A percentile compares a stretch with the other conserved stretches of the same genome.
phyloP scores from a whole-genome alignment of 2,888 invertebrate species.

The Aspidiotus destructor region DNA sequence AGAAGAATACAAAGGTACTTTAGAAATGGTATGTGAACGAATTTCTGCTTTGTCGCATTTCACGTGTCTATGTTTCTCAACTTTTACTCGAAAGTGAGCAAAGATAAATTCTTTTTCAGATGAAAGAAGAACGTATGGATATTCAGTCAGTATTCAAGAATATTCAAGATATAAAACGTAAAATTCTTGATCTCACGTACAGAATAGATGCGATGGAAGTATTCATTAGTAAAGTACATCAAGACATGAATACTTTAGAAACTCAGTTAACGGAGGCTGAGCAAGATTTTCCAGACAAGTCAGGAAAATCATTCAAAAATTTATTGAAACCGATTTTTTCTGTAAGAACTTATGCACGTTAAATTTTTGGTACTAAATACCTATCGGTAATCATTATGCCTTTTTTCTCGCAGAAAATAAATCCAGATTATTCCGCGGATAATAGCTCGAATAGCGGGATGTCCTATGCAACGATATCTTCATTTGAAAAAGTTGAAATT shows the following conservation, averaged over 20 bases:
- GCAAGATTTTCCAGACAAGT: slow-evolving; percentile 29
- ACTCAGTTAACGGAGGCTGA: slow-evolving; percentile 26
- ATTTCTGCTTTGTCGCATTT: neutral
- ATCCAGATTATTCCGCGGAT: slow-evolving; percentile 21
- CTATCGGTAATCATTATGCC: neutral
- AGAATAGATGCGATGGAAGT: slow-evolving; percentile 31
- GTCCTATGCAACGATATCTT: slow-evolving; percentile 20
- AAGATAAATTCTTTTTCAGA: neutral
- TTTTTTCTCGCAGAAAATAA: slow-evolving; percentile 20
- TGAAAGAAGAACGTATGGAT: slow-evolving; percentile 14
- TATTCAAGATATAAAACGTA: slow-evolving; percentile 11
- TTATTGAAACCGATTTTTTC: slow-evolving; percentile 27
- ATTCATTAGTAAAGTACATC: slow-evolving; percentile 29
- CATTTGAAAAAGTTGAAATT: slow-evolving; percentile 23
- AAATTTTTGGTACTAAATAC: slow-evolving; percentile 1
- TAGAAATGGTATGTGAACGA: slow-evolving; percentile 23
- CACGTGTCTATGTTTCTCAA: neutral
- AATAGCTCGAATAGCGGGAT: slow-evolving; percentile 5
- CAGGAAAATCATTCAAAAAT: slow-evolving; percentile 23
- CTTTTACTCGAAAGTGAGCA: neutral
- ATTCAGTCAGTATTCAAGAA: slow-evolving; percentile 8
- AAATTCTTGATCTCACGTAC: slow-evolving; percentile 8
- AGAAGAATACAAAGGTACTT: slow-evolving; percentile 27
- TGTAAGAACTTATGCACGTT: slow-evolving; percentile 1
- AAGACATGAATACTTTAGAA: slow-evolving; percentile 28